Base-by-base conservation (phyloP, 2,797 vertebrate species). In the Austrolebias charrua region DNA sequence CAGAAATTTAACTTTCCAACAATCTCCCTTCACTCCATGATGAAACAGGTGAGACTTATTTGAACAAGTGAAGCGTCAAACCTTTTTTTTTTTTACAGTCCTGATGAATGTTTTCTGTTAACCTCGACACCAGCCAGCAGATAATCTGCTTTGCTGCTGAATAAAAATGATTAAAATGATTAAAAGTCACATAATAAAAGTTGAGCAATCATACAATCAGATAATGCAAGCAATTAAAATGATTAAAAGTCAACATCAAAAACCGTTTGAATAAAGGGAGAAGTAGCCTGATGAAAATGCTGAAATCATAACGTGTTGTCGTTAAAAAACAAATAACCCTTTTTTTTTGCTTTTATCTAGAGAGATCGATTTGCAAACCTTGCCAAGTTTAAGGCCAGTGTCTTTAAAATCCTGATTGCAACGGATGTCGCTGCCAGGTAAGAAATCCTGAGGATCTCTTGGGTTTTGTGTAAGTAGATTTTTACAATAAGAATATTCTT, bases 381-480 rank as follows among this genome's bases (percentile, higher is more conserved):
- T 28, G 93, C 95, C 31, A 97, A 94, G 88, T 99, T 99, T 91
- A 99, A 99, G 67, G 98, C 96, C 73, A 98, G 96, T 59, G 90
- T 98, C 85, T 97, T 93, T 87, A 96, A 92, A 88, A 97, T 99
- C 81, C 91, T 99, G 48, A 94, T 99, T 0, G 96, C 98, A 0
- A 99, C 98, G 0, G 98, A 99, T 0, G 95, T 99, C 1, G 98
- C 98, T 40, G 76, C 97, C 56, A 95, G 98, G 98, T 98, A 65
- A 48, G 70, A 31, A 44, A 7, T 50, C 5, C 18, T 19, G 0
- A 8, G 35, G 14, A 28, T 55, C 50, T 55, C 10, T 40, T 4
- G 11, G 4, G 38, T 13, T 40, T 40, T 40, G 38, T 0, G 38
- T 1, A 4, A 28, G 31, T 14, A 12, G 12, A 7, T 4, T 19